These are phyloP conservation scores for Ichneumoninae sp. DNA, from an alignment of 2,888 invertebrate species.

Conservation along the genomic window DNA sequence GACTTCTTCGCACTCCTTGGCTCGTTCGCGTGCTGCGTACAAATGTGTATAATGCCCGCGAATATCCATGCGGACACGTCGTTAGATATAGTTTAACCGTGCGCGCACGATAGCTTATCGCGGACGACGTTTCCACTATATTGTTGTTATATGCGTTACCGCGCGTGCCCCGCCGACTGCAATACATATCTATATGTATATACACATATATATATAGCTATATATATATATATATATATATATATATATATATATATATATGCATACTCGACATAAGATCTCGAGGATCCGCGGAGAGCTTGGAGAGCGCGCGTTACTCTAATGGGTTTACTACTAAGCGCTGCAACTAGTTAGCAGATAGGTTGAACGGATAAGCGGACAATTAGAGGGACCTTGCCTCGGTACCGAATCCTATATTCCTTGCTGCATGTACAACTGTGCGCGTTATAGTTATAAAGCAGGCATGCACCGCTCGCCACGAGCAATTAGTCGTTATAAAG, in stretches of 20 bases:
- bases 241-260: not conserved
- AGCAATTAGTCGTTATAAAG: constrained; percentile 57
- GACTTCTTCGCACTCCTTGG: constrained; percentile 32
- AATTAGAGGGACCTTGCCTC: constrained; percentile 60
- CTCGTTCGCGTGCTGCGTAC: constrained; percentile 53
- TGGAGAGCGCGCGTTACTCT: constrained; percentile 54
- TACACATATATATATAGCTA: not conserved
- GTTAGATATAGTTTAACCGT: constrained; percentile 58
- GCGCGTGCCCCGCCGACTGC: constrained; percentile 56
- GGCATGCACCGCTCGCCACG: constrained; percentile 8
- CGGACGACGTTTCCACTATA: constrained; percentile 29
- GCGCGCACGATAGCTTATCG: constrained; percentile 61
- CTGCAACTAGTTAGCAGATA: constrained; percentile 56
- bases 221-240: not conserved
- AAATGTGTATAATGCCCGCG: constrained; percentile 27
- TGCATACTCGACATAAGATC: constrained; percentile 24
- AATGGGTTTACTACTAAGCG: constrained; percentile 59
- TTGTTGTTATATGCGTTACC: constrained; percentile 6
- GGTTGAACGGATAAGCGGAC: constrained; percentile 61
- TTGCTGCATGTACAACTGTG: constrained; percentile 6
- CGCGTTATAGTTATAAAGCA: not conserved
- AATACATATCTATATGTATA: constrained; percentile 18
- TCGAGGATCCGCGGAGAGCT: constrained; percentile 54
- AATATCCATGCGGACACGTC: constrained; percentile 55
- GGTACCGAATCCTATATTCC: constrained; percentile 29